Evolutionary conservation across 2,888 invertebrate genomes (phyloP).

Genomic region (Eristalis intricaria): DNA sequence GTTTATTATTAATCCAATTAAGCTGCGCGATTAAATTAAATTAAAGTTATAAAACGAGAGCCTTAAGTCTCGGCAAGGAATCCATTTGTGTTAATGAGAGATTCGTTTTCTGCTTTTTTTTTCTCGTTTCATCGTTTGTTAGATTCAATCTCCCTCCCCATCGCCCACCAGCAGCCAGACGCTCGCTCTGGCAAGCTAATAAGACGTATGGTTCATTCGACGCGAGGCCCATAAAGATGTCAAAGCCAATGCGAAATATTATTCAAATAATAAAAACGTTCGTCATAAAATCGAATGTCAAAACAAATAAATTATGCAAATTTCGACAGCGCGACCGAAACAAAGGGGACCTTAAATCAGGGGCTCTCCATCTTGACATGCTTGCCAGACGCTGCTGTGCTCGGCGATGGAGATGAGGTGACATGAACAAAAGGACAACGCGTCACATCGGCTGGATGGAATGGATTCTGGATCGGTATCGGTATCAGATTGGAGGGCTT

Average conservation of each 20-base stretch:
- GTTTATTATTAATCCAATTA: slow-evolving; percentile 66
- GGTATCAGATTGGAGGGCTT: neutral
- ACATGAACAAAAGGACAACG: slow-evolving; percentile 21
- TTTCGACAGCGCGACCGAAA: slow-evolving; percentile 56
- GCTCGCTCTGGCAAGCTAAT: neutral
- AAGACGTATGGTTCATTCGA: slow-evolving; percentile 29
- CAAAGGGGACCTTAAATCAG: slow-evolving; percentile 42
- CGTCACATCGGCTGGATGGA: neutral
- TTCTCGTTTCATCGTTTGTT: neutral
- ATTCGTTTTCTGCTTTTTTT: neutral
- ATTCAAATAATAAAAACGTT: slow-evolving; percentile 68
- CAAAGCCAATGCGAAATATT: slow-evolving; percentile 63
- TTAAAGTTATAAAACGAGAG: slow-evolving; percentile 23
- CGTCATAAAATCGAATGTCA: slow-evolving; percentile 70
- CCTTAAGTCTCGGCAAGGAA: slow-evolving; percentile 21
- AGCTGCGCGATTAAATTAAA: slow-evolving; percentile 59
- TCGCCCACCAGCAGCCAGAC: no score
- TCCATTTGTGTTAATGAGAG: slow-evolving; percentile 29
- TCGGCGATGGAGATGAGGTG: neutral
- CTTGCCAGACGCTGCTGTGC: neutral
- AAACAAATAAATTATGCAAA: slow-evolving; percentile 71
- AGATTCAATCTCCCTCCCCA: neutral
- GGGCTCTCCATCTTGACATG: neutral
- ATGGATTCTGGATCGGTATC: neutral
- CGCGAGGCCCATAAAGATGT: slow-evolving; percentile 53